phyloP scores from a whole-genome alignment of 2,797 vertebrate species.

The Cossypha dichroa region DNA sequence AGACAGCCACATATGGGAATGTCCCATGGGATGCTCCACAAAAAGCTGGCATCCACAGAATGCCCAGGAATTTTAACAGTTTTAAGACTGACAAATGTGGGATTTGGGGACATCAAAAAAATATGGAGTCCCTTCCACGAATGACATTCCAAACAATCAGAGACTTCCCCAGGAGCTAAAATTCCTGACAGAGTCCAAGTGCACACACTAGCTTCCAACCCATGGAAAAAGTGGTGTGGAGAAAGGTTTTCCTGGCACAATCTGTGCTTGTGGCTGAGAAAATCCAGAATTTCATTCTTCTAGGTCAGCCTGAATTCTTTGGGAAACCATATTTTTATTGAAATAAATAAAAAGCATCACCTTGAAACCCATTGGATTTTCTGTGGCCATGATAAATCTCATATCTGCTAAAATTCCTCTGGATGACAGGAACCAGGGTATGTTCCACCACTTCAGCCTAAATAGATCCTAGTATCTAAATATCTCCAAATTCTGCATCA shows the following conservation, averaged over 20 bases:
- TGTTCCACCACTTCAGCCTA: not conserved
- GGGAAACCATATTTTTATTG: not conserved
- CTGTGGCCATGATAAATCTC: not conserved
- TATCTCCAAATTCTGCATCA: not conserved
- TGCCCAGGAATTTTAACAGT: not conserved
- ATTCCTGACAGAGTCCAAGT: not conserved
- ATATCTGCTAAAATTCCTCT: not conserved
- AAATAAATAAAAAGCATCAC: not conserved
- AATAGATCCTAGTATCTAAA: not conserved
- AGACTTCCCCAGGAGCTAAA: not conserved
- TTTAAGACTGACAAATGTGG: not conserved
- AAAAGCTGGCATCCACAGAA: fast-evolving
- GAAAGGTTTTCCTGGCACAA: not conserved
- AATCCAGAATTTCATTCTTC: not conserved
- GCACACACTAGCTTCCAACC: too few relatives aligned
- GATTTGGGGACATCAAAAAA: fast-evolving
- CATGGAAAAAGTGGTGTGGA: not conserved
- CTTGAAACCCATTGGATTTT: not conserved
- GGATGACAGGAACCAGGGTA: not conserved
- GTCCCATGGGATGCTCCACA: fast-evolving
- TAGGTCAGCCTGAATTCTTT: not conserved
- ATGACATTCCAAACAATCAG: not conserved
- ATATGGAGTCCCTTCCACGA: fast-evolving
- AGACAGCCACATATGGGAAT: not conserved
- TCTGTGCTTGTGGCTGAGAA: not conserved